A percentile compares a stretch with the other conserved stretches of the same genome.
phyloP scores from a whole-genome alignment of 2,113 vertebrate genomes.

The Crocuta crocuta region DNA sequence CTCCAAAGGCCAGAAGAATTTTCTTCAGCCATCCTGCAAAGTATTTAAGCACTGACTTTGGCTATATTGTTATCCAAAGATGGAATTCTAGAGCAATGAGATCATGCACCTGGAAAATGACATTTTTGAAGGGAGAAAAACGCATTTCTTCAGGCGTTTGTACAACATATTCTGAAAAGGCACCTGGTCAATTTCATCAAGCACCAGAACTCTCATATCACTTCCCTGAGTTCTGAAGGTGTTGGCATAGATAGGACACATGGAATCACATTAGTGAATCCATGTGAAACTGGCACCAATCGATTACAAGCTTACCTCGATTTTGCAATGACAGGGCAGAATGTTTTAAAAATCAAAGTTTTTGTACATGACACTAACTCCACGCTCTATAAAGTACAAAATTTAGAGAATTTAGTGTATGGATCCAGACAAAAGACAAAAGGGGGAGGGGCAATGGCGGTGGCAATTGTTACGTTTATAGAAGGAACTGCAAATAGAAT shows the following conservation, averaged over 20 bases:
- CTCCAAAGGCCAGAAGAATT: neutral
- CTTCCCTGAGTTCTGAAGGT: neutral
- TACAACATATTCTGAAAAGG: neutral
- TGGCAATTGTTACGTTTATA: neutral
- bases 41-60: neutral
- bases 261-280: neutral
- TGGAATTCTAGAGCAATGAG: neutral
- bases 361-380: neutral
- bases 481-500: neutral
- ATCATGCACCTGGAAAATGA: neutral
- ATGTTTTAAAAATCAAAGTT: neutral
- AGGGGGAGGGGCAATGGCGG: too few relatives aligned
- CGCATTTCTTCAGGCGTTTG: neutral
- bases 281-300: neutral
- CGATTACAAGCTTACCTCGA: neutral
- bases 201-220: neutral
- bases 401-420: neutral
- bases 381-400: neutral
- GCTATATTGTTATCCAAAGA: slow-evolving; percentile 4
- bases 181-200: neutral
- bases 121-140: slow-evolving; percentile 38
- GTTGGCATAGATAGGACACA: neutral
- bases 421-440: neutral
- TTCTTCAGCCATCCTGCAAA: neutral
- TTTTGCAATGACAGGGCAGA: slow-evolving; percentile 31